Conservation (phyloP, 2,113 vertebrate genomes). For the Chinchilla lanigera region DNA sequence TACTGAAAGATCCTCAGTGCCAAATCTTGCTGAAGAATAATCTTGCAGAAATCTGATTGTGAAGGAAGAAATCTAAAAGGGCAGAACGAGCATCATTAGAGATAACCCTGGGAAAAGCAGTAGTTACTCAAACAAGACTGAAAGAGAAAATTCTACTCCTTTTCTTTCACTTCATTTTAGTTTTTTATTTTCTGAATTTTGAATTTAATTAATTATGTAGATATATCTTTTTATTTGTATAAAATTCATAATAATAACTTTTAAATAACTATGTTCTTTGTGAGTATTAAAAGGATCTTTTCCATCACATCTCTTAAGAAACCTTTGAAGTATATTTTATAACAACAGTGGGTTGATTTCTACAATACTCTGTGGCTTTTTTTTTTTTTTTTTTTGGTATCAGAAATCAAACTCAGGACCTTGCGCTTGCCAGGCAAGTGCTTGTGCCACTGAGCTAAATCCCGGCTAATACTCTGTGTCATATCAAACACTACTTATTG, state of each 20-base stretch:
- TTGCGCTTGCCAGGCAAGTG: too few relatives aligned
- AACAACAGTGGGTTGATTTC: background rate
- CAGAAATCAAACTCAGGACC: too few relatives aligned
- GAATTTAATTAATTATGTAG: constrained; percentile 63
- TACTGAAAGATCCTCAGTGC: background rate
- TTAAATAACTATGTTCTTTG: constrained; percentile 67
- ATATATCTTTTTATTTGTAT: constrained; percentile 70
- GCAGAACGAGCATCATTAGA: background rate
- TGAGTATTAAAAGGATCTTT: constrained; percentile 68
- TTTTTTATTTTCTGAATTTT: background rate
- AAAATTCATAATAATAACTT: constrained; percentile 72
- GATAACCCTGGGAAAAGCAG: constrained; percentile 49
- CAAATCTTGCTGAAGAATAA: constrained; percentile 12
- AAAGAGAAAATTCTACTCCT: background rate
- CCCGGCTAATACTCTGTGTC: background rate
- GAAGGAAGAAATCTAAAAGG: constrained; percentile 57
- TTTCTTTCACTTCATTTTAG: constrained; percentile 65
- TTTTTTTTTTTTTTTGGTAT: too few relatives aligned
- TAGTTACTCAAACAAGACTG: constrained; percentile 43
- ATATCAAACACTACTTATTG: background rate
- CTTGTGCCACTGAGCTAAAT: too few relatives aligned
- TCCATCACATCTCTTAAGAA: background rate
- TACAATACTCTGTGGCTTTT: background rate
- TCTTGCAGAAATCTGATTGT: constrained; percentile 49
- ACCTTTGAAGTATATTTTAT: background rate